phyloP scores from a whole-genome alignment of 2,113 vertebrate genomes.

The Sterrhoptilus dennistouni region DNA sequence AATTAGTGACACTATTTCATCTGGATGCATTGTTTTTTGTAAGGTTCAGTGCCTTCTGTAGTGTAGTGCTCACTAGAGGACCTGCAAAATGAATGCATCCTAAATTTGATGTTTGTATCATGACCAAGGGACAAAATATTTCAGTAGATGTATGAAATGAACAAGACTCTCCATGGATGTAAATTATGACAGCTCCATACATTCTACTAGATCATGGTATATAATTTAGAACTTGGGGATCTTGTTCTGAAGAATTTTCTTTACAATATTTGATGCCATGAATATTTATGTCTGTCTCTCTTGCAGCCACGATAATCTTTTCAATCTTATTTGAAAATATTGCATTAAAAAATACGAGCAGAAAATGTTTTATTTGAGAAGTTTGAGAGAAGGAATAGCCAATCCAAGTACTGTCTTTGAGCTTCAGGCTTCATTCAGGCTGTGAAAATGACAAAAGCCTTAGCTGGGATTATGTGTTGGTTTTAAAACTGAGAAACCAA shows the following conservation, averaged over 20 bases:
- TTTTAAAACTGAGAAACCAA: conserved; percentile 1
- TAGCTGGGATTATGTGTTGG: neutral
- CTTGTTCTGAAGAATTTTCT: neutral
- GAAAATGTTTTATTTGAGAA: neutral
- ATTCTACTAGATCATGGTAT: neutral
- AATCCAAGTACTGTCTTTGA: neutral
- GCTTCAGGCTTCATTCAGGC: neutral
- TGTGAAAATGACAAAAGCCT: neutral
- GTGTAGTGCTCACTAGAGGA: neutral
- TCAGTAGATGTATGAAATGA: neutral
- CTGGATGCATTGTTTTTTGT: neutral
- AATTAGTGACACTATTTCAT: neutral
- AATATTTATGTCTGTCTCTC: neutral
- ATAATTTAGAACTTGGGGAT: neutral
- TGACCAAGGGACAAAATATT: neutral
- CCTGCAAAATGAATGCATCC: neutral
- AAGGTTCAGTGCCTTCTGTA: neutral
- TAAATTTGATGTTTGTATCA: neutral
- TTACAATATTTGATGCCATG: neutral
- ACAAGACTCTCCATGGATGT: neutral
- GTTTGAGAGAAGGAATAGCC: neutral
- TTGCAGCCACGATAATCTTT: neutral
- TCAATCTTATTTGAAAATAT: neutral
- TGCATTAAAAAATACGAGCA: neutral
- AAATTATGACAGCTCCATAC: neutral